A percentile compares a stretch with the other conserved stretches of the same genome.
Evolutionary conservation across 1,140 invertebrate species (phyloP).

Genomic region (Yoshiicerus persimilis): DNA sequence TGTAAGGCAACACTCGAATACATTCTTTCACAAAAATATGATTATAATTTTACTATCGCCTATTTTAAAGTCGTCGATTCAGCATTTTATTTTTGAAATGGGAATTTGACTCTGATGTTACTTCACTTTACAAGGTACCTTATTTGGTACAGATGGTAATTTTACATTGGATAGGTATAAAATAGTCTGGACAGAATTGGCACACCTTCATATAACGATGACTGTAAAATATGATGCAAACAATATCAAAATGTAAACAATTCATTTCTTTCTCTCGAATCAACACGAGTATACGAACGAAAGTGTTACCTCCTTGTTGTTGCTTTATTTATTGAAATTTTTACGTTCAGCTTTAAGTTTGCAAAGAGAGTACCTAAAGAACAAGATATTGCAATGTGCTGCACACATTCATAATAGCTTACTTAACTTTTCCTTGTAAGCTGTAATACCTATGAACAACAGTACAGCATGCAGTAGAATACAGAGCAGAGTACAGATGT

Average conservation of each 20-base stretch:
- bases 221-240: background rate
- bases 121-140: too few species aligned
- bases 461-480: background rate
- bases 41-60: too few species aligned
- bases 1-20: too few species aligned
- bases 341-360: background rate
- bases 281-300: background rate
- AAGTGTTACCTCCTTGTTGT: background rate
- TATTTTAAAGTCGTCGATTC: too few species aligned
- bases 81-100: too few species aligned
- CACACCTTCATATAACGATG: background rate
- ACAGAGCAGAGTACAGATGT: background rate
- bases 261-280: background rate
- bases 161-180: too few species aligned
- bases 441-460: background rate
- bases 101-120: too few species aligned
- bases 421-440: background rate
- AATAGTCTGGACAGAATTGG: too few species aligned
- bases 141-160: too few species aligned
- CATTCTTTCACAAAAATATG: too few species aligned
- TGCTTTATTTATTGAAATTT: background rate
- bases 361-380: background rate
- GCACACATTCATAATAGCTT: background rate
- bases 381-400: background rate
- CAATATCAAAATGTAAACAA: background rate